A percentile compares a stretch with the other conserved stretches of the same genome.
Evolutionary conservation across 2,888 invertebrate genomes (phyloP).

Genomic region (Bombylius major): DNA sequence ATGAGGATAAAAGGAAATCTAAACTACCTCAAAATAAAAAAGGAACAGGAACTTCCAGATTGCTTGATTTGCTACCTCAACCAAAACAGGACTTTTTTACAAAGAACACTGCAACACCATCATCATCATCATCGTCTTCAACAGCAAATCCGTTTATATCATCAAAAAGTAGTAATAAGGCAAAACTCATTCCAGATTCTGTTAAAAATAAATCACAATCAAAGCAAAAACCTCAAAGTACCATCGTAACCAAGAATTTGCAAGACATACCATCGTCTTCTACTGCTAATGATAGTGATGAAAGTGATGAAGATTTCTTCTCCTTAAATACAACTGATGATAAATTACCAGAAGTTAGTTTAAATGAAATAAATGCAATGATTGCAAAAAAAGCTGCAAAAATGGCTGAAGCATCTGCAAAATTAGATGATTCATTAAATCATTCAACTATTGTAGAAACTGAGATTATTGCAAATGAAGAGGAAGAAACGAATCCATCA

Average conservation of each 20-base stretch:
- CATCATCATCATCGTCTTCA: background rate
- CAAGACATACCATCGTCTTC: constrained; percentile 19
- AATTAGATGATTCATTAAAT: constrained; percentile 14
- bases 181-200: constrained; percentile 35
- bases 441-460: background rate
- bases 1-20: constrained; percentile 7
- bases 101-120: background rate
- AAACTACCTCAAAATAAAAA: constrained; percentile 1
- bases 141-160: background rate
- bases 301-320: constrained; percentile 36
- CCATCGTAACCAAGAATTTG: constrained; percentile 13
- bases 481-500: background rate
- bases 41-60: constrained; percentile 30
- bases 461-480: constrained; percentile 7
- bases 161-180: background rate
- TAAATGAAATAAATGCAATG: constrained; percentile 32
- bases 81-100: constrained; percentile 38
- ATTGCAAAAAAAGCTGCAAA: constrained; percentile 31
- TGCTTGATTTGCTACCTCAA: constrained; percentile 56
- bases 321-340: constrained; percentile 34
- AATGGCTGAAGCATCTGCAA: constrained; percentile 25
- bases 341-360: constrained; percentile 39
- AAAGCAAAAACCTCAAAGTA: constrained; percentile 25
- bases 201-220: constrained; percentile 25
- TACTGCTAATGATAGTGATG: constrained; percentile 40